Base-by-base conservation (phyloP, 37 sponge, comb jelly and placozoan genomes). In the Agelas oroides region DNA sequence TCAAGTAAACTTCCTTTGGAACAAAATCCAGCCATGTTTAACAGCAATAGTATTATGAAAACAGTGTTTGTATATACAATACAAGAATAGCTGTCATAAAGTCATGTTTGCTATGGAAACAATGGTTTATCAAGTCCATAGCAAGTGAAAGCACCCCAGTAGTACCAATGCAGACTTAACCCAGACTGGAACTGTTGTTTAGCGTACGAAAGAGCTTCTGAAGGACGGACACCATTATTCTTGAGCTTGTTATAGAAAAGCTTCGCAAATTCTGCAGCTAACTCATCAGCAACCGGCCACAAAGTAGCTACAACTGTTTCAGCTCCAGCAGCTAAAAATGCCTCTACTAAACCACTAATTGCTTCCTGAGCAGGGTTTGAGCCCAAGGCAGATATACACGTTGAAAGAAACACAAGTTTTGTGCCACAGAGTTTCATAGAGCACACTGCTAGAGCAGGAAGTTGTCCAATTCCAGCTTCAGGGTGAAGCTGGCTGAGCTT, bases 231-330 rank as follows among this genome's bases (percentile, higher is more conserved):
- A 52, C 82, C 82, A 36, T 71, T 40, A 28, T 17, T 53, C 23
- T 13, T 56, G 19, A 81, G 60, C 6, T 57, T 53, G n/a, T 70
- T 1, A 53, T 81, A 81, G 59, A 81, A 81, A 12, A 81, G 5
- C 59, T 81, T 68, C 6, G 59, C 34, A 59, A 81, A 33, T n/a
- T 68, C 59, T n/a, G 82, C 82, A 40, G 71, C 82, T 3, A 24
- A 16, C n/a, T 70, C 27, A 24, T 81, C 82, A 2, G 20, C 36
- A 70, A 81, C 37, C 15, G 70, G 59, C 82, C 82, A 81, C 20
- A 81, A 57, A 2, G 82, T 70, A 54, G 82, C 82, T 25, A 81
- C 70, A 56, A 81, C 82, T 3, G 82, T 81, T 38, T 81, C 71
- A 53, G 59, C 82, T 53, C 82, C 82, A 81, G 82, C 82, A 24